A percentile compares a stretch with the other conserved stretches of the same genome.
Conservation (phyloP, 2,797 vertebrate species). For the Darevskia mixta region DNA sequence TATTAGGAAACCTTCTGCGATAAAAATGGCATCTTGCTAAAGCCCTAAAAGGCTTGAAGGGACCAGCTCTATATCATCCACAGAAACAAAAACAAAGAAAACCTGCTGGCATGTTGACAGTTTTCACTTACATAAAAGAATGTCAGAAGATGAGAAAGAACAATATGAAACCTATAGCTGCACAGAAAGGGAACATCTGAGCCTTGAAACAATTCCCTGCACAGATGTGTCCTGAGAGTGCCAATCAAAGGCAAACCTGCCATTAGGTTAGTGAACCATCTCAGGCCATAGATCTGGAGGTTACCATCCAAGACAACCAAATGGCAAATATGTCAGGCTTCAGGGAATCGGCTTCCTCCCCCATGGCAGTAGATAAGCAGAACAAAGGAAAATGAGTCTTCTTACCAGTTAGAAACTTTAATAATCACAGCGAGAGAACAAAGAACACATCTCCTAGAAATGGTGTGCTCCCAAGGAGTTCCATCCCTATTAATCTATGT, state of each 20-base stretch:
- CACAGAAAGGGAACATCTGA: background rate
- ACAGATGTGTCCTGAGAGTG: background rate
- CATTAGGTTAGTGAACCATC: background rate
- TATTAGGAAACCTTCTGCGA: slow-evolving; percentile 9
- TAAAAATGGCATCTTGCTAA: slow-evolving; percentile 44
- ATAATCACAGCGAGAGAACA: too few relatives aligned
- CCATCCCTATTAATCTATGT: too few relatives aligned
- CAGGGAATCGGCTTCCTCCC: too few relatives aligned
- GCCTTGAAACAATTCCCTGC: background rate
- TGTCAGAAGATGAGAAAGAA: slow-evolving; percentile 1
- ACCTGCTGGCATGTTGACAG: slow-evolving; percentile 2
- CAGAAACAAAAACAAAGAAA: background rate
- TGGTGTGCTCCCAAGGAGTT: too few relatives aligned
- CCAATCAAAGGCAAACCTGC: background rate
- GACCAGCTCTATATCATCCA: background rate
- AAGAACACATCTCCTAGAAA: too few relatives aligned
- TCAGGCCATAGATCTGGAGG: background rate
- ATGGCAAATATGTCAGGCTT: background rate
- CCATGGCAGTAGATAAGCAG: too few relatives aligned
- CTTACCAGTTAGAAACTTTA: too few relatives aligned
- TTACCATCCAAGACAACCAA: background rate
- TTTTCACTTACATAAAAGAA: slow-evolving; percentile 10
- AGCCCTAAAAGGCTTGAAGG: background rate
- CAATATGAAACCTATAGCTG: background rate
- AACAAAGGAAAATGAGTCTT: too few relatives aligned